Base-by-base conservation (phyloP, 2,797 vertebrate genomes). In the Yasuhikotakia modesta region DNA sequence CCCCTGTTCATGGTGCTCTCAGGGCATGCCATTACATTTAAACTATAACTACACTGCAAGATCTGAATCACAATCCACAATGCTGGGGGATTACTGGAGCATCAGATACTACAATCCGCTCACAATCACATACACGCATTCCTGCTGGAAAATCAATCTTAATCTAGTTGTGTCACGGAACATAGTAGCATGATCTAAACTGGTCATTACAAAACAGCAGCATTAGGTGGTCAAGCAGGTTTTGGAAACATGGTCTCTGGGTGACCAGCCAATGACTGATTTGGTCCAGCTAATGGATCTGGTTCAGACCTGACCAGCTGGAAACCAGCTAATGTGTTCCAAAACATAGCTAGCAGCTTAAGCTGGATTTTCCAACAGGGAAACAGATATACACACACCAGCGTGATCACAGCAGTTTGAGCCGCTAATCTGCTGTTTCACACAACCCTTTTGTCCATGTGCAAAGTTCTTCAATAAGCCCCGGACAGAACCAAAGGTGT, bases 381-480 rank as follows among this genome's bases (percentile, higher is more conserved):
- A 48, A 11, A 43, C 64, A 69, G 60, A 63, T n/a, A n/a, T n/a
- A n/a, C 71, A 45, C 53, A 14, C 21, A 70, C 63, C 0, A 5
- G 39, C 45, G 48, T 17, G 45, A 35, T 46, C 53, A 77, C 32
- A 71, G 65, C 65, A 57, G 72, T 48, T 35, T 8, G 10, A 69
- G 48, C 27, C 70, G 75, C 16, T 57, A 50, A 22, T 66, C 69
- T 58, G 48, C 43, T 58, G 53, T 65, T 58, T 80, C 75, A 81
- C 12, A 75, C 46, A n/a, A 76, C 61, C 74, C 67, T 74, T 68
- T 74, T 61, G 73, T 68, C 39, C 39, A 60, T 82, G 79, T 82
- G 83, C 83, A 85, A 83, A 81, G 52, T 70, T 66, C 67, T 70
- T 70, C 72, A 67, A 81, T 75, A 69, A 82, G 48, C 67, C 69